phyloP scores from a whole-genome alignment of 2,888 invertebrate species.

The Sphaeridia pumilis region DNA sequence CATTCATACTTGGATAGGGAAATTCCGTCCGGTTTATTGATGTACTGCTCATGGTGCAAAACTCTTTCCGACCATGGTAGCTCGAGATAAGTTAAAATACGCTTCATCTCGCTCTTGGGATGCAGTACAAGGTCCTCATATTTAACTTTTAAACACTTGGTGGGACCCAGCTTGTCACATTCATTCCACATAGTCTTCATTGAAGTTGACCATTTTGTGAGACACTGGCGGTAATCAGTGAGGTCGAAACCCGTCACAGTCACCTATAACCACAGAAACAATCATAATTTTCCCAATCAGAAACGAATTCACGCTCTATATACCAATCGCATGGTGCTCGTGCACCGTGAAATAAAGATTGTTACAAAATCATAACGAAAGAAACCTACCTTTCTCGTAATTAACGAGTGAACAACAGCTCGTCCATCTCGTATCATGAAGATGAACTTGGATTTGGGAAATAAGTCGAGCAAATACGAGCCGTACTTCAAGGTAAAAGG shows the following conservation, averaged over 20 bases:
- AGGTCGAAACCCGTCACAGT: slow-evolving; percentile 90
- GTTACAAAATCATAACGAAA: no score
- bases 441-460: slow-evolving; percentile 94
- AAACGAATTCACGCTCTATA: background rate
- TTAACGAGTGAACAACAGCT: slow-evolving; percentile 97
- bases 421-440: slow-evolving; percentile 98
- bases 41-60: slow-evolving; percentile 92
- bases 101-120: slow-evolving; percentile 76
- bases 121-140: slow-evolving; percentile 96
- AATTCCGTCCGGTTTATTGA: slow-evolving; percentile 89
- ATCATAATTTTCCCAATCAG: background rate
- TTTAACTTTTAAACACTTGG: slow-evolving; percentile 59
- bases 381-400: slow-evolving; percentile 67
- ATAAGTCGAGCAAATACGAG: slow-evolving; percentile 82
- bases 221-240: slow-evolving; percentile 81
- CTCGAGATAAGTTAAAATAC: slow-evolving; percentile 75
- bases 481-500: slow-evolving; percentile 96
- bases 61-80: slow-evolving; percentile 93
- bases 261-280: slow-evolving; percentile 42
- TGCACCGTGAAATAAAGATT: background rate
- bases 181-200: slow-evolving; percentile 89
- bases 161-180: slow-evolving; percentile 59
- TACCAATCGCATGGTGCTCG: background rate
- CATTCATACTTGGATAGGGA: slow-evolving; percentile 77
- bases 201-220: slow-evolving; percentile 93